phyloP scores from a whole-genome alignment of 1,140 invertebrate species.

The Drosophila sp. region DNA sequence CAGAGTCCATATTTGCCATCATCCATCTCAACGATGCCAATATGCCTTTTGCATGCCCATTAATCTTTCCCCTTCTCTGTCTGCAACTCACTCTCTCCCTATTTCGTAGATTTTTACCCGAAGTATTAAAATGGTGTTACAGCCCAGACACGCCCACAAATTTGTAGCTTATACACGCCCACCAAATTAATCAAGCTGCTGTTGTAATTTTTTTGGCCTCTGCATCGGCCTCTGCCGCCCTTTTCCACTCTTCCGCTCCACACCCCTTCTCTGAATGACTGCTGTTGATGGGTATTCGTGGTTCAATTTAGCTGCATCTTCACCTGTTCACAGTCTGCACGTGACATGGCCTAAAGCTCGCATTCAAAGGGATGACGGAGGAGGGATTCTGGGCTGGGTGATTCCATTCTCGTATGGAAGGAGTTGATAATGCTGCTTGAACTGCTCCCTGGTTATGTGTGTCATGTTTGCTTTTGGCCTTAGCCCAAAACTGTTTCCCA shows the following conservation, averaged over 20 bases:
- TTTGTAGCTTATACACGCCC: conserved; percentile 62
- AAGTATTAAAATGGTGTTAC: conserved; percentile 67
- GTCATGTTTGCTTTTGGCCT: conserved; percentile 24
- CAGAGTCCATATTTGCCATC: too few species aligned
- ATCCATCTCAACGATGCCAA: too few species aligned
- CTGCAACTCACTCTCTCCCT: too few species aligned
- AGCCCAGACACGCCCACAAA: conserved; percentile 64
- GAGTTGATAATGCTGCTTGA: conserved; percentile 14
- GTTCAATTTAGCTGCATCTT: conserved; percentile 11
- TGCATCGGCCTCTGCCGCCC: conserved; percentile 25
- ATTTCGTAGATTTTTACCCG: background rate
- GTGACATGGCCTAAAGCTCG: background rate
- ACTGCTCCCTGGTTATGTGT: conserved; percentile 22
- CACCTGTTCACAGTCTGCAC: background rate
- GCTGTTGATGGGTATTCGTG: conserved; percentile 6
- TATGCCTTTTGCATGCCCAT: conserved; percentile 3
- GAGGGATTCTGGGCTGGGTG: too few species aligned
- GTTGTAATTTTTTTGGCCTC: conserved; percentile 59
- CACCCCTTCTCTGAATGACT: conserved; percentile 2
- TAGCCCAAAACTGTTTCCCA: conserved; percentile 18
- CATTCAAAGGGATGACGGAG: too few species aligned
- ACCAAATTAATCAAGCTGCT: conserved; percentile 76
- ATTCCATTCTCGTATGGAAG: background rate
- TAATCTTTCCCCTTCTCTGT: background rate
- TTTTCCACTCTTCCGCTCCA: conserved; percentile 54